These are phyloP conservation scores for Pristionchus arcanus DNA, from an alignment of 2,888 invertebrate species.

Conservation along the genomic window DNA sequence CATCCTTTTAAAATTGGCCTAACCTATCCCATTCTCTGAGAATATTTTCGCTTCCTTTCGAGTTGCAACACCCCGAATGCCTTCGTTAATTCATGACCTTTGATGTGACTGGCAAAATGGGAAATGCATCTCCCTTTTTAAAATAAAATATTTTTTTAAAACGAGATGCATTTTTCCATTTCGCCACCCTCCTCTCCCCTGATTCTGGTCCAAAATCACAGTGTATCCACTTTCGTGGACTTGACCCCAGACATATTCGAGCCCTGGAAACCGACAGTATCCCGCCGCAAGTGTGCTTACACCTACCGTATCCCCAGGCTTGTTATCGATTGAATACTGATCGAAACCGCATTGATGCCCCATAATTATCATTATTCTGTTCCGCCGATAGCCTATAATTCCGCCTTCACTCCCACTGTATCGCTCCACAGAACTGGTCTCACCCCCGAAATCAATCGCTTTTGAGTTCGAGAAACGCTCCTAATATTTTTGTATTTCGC, in stretches of 20 bases:
- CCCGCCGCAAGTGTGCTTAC: not conserved
- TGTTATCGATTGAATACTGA: not conserved
- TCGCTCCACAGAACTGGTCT: conserved; percentile 25
- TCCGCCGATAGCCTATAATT: conserved; percentile 3
- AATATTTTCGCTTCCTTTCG: too few relatives aligned
- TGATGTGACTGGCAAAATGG: not conserved
- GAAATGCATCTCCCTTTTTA: not conserved
- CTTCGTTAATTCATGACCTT: not conserved
- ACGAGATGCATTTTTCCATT: not conserved
- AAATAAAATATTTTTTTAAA: not conserved
- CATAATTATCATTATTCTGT: conserved; percentile 14
- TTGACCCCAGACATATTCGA: conserved; percentile 7
- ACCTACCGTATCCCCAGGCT: not conserved
- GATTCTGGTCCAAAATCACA: not conserved
- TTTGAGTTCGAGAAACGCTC: not conserved
- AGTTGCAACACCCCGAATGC: not conserved
- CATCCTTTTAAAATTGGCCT: too few relatives aligned
- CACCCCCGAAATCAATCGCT: not conserved
- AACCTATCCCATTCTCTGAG: too few relatives aligned
- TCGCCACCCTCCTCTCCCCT: not conserved
- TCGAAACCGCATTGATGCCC: too few relatives aligned
- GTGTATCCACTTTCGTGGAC: not conserved
- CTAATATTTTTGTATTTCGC: not conserved
- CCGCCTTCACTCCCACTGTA: not conserved
- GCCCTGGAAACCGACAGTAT: not conserved